Percentiles rank a stretch among this genome's conserved stretches.
These are phyloP conservation scores for Trematocara unimaculatum DNA, from an alignment of 2,113 vertebrate species.

Conservation along the genomic window DNA sequence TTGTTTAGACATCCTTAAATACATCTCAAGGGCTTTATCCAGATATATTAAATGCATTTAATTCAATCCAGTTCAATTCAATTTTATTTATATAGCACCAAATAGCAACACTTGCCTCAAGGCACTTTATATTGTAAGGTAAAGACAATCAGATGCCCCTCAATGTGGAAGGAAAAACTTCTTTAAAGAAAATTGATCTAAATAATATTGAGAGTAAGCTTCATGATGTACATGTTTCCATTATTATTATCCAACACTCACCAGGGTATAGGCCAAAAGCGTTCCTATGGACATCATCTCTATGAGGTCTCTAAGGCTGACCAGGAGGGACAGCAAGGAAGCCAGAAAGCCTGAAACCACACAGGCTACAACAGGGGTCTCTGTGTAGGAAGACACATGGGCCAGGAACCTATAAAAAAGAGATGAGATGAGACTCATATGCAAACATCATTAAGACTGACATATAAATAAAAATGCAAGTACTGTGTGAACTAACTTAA, in stretches of 20 bases:
- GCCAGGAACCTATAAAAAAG: constrained; percentile 81
- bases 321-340: constrained; percentile 85
- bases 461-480: neutral
- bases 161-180: neutral
- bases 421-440: neutral
- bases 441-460: neutral
- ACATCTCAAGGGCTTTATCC: neutral
- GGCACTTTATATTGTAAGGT: neutral
- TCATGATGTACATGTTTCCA: neutral
- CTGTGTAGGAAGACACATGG: constrained; percentile 88
- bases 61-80: neutral
- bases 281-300: constrained; percentile 99
- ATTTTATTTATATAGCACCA: neutral
- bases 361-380: constrained; percentile 91
- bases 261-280: constrained; percentile 90
- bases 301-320: constrained; percentile 93
- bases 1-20: neutral
- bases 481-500: constrained; percentile 78
- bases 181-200: neutral
- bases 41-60: neutral
- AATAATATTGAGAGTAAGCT: neutral
- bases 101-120: neutral
- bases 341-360: constrained; percentile 93
- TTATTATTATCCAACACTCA: constrained; percentile 62
- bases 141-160: neutral